A percentile compares a stretch with the other conserved stretches of the same genome.
Conservation (phyloP, 2,113 vertebrate species). For the Apus apus region DNA sequence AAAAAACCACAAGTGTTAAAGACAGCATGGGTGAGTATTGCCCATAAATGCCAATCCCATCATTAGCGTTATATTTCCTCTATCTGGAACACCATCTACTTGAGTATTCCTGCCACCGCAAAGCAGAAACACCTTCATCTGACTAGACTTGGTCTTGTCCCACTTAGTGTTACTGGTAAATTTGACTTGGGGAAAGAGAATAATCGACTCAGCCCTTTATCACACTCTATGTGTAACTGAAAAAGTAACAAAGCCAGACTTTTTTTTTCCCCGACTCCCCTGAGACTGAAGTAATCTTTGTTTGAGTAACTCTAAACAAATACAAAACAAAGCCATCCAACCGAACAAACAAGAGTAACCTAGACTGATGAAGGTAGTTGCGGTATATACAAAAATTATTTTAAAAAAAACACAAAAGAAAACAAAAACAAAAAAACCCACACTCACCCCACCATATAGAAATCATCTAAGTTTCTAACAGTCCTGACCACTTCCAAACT, state of each 20-base stretch:
- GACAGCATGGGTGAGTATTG: neutral
- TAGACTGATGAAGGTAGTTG: neutral
- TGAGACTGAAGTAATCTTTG: neutral
- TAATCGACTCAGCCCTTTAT: neutral
- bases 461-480: neutral
- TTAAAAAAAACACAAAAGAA: neutral
- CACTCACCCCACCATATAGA: neutral
- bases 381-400: neutral
- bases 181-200: neutral
- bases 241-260: neutral
- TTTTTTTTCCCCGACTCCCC: neutral
- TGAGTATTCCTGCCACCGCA: neutral
- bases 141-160: neutral
- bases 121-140: neutral
- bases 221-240: neutral
- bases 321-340: neutral
- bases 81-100: neutral
- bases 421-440: neutral
- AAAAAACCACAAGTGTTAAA: neutral
- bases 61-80: neutral
- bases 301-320: neutral
- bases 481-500: neutral
- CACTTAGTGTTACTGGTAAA: neutral
- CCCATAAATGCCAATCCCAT: neutral
- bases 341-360: neutral